Conservation (phyloP, 2,113 vertebrate genomes). For the Peromyscus maniculatus region DNA sequence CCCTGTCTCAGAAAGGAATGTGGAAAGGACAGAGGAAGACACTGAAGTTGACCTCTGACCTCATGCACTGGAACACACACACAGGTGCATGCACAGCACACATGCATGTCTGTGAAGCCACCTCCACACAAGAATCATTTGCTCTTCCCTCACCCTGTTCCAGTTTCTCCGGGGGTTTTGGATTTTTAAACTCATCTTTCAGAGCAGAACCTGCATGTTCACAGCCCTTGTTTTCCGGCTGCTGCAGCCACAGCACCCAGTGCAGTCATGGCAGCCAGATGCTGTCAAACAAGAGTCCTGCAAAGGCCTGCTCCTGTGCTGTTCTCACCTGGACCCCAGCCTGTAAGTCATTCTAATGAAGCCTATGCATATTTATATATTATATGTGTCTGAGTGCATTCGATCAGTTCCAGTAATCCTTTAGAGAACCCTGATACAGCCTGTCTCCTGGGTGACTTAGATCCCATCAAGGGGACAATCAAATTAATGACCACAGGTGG, state of each 20-base stretch:
- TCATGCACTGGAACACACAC: not conserved
- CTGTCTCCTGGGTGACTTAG: not conserved
- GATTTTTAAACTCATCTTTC: not conserved
- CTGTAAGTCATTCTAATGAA: not conserved
- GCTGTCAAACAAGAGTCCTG: not conserved
- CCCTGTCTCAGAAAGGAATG: too few species aligned
- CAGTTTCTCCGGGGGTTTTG: not conserved
- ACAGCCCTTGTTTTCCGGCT: too few species aligned
- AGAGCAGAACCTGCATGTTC: accelerated
- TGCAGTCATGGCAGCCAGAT: accelerated
- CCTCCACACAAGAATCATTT: not conserved
- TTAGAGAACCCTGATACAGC: not conserved
- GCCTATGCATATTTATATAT: not conserved
- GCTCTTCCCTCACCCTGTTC: not conserved
- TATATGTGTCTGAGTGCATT: not conserved
- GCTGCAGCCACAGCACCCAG: not conserved
- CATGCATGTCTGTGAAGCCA: not conserved
- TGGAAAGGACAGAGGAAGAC: not conserved
- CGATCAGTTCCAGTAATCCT: not conserved
- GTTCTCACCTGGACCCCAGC: not conserved
- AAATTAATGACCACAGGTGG: not conserved
- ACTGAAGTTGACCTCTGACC: not conserved
- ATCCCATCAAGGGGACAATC: accelerated
- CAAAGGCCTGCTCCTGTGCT: not conserved
- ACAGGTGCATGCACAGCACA: not conserved